phyloP scores from a whole-genome alignment of 2,797 vertebrate genomes.

The Diceros bicornis region DNA sequence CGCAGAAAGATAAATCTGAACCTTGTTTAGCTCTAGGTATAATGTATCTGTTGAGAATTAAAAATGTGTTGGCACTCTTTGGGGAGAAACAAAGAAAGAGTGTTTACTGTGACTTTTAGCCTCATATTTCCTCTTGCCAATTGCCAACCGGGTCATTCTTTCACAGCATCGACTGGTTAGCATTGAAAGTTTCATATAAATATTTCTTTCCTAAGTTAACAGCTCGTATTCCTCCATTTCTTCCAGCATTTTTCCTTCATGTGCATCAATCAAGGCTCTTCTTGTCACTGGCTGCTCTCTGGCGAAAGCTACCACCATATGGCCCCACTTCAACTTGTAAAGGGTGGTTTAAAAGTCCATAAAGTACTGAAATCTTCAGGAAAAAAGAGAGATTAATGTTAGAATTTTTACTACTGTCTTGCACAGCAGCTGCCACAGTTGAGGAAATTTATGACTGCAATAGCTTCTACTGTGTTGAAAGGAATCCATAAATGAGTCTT shows the following conservation, averaged over 20 bases:
- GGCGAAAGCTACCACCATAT: slow-evolving; percentile 19
- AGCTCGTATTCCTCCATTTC: not conserved
- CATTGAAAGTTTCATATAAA: slow-evolving; percentile 38
- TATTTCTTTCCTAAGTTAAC: slow-evolving; percentile 30
- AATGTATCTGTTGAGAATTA: slow-evolving; percentile 84
- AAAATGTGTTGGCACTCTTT: slow-evolving; percentile 83
- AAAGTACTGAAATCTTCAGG: slow-evolving; percentile 65
- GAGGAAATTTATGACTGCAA: slow-evolving; percentile 73
- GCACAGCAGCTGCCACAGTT: slow-evolving; percentile 62
- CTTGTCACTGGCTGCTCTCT: slow-evolving; percentile 50
- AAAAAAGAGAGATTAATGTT: slow-evolving; percentile 57
- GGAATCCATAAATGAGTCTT: slow-evolving; percentile 77
- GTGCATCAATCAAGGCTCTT: slow-evolving; percentile 34
- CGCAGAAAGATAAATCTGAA: slow-evolving; percentile 82
- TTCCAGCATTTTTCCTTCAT: slow-evolving; percentile 16
- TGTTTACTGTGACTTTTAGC: slow-evolving; percentile 82
- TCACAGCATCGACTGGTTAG: not conserved
- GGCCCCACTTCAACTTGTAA: slow-evolving; percentile 58
- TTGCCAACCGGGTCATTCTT: slow-evolving; percentile 67
- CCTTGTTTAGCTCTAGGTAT: slow-evolving; percentile 83
- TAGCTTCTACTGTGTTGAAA: slow-evolving; percentile 79
- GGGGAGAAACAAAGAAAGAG: slow-evolving; percentile 72
- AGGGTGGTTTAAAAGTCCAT: slow-evolving; percentile 62
- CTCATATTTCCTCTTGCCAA: slow-evolving; percentile 70
- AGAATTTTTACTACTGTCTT: slow-evolving; percentile 76